phyloP scores from a whole-genome alignment of 1,140 invertebrate species.

The Acarapis woodi region DNA sequence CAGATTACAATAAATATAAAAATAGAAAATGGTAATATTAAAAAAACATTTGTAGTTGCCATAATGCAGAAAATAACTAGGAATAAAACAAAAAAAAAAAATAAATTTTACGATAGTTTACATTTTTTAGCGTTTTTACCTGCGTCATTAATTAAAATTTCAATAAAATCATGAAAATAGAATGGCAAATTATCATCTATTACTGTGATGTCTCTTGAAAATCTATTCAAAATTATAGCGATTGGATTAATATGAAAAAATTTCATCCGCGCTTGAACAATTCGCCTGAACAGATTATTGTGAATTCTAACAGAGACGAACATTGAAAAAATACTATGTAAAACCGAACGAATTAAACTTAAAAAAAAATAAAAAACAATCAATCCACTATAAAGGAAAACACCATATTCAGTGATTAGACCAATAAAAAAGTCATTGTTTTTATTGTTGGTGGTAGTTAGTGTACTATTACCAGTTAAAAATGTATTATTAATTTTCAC shows the following conservation, averaged over 20 bases:
- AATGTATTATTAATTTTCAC: no score
- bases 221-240: slow-evolving; percentile 7
- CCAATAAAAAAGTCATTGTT: not conserved
- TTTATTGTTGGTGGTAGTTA: not conserved
- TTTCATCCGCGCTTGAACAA: slow-evolving; percentile 26
- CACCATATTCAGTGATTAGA: not conserved
- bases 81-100: no score
- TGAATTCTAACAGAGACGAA: not conserved
- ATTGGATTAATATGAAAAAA: slow-evolving; percentile 29
- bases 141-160: no score
- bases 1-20: no score
- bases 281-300: not conserved
- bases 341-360: not conserved
- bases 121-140: no score
- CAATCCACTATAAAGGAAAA: not conserved
- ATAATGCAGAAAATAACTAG: no score
- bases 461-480: slow-evolving; percentile 8
- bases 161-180: no score
- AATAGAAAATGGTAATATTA: no score
- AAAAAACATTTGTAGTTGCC: no score
- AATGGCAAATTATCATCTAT: slow-evolving; percentile 3
- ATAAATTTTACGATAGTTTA: no score
- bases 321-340: not conserved
- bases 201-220: slow-evolving; percentile 7
- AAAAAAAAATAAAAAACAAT: not conserved